Base-by-base conservation (phyloP, 2,888 invertebrate genomes). In the Mamestra brassicae region DNA sequence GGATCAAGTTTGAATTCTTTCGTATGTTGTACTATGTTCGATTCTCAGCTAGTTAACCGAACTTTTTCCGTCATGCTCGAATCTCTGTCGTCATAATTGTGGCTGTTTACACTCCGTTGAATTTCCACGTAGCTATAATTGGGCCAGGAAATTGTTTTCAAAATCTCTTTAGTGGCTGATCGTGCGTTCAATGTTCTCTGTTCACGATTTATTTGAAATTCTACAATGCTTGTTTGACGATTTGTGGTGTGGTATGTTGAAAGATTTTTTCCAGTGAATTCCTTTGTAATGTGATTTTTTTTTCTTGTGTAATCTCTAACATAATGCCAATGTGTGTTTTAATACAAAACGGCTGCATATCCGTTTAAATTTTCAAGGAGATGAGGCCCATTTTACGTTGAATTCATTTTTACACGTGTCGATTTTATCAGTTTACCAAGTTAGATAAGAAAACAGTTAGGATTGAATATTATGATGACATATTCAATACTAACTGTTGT, bases 61-160 rank as follows among this genome's bases (percentile, higher is more conserved):
- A 87, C 76, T 76, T 87, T 89, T 89, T 89, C 85, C 89, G 87
- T 88, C 85, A 88, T 85, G 88, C 85, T 87, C 84, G 71, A 71
- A 84, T 81, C 83, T 76, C 83, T 84, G 83, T 86, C 85, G 83
- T 85, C 86, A 89, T 90, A 91, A 93, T 92, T 91, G 90, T 90
- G 90, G 90, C 86, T 91, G 91, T 93, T 93, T 92, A 92, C 93
- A 93, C 93, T 91, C 87, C 89, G 90, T 82, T 91, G 90, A 86
- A 89, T 91, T 83, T 90, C 89, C 90, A 92, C 92, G 90, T 88
- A 87, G 88, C 88, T 89, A 84, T 92, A 93, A 93, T 93, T 92
- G 93, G 90, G 84, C 89, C 88, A 89, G 89, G 90, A 90, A 92
- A 92, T 90, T 89, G 89, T 89, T 88, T 82, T 80, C 82, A 72